Evolutionary conservation across 1,140 invertebrate species (phyloP).

Genomic region (Nixonia krombeini): DNA sequence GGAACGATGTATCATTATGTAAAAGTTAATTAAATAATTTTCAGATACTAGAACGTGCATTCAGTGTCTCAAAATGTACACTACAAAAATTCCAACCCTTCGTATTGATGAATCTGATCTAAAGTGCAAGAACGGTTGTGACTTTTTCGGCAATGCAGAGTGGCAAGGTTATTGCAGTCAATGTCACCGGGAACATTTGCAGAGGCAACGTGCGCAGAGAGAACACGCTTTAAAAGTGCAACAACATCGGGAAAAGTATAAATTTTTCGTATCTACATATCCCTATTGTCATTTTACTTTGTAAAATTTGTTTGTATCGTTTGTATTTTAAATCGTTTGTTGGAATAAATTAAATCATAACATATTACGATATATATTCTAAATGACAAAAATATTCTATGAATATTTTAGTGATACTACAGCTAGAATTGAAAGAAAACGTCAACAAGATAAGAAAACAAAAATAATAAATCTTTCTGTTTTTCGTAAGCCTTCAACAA

Average conservation of each 20-base stretch:
- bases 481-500: constrained; percentile 81
- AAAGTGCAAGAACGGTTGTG: constrained; percentile 95
- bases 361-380: no score
- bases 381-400: no score
- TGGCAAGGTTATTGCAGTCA: constrained; percentile 98
- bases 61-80: no score
- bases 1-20: no score
- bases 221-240: constrained; percentile 53
- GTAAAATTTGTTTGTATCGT: no score
- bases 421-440: constrained; percentile 79
- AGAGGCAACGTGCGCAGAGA: constrained; percentile 75
- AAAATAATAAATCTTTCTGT: constrained; percentile 84
- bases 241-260: constrained; percentile 58
- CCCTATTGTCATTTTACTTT: no score
- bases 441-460: constrained; percentile 86
- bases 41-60: no score
- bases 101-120: constrained; percentile 88
- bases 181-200: constrained; percentile 83
- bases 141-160: constrained; percentile 96
- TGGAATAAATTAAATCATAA: no score
- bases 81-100: no score
- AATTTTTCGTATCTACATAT: no score
- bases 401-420: constrained; percentile 43
- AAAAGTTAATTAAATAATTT: no score
- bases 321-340: no score